Base-by-base conservation (phyloP, 2,113 vertebrate species). In the Neogale vison region DNA sequence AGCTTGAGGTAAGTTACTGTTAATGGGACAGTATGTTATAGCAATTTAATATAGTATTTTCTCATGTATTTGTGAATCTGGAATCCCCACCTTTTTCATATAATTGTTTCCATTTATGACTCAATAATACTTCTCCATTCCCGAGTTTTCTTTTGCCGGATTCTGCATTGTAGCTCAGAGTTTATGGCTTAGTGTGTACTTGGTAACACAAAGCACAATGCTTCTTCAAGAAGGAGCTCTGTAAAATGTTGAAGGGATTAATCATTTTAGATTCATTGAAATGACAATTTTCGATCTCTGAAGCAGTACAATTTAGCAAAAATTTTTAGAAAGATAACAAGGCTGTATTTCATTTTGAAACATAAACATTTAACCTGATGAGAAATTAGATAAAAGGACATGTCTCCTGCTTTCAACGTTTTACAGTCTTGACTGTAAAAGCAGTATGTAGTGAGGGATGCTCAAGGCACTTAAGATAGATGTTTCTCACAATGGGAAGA, bases 1-100 rank as follows among this genome's bases (percentile, higher is more conserved):
- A 99, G 55, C 99, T 99, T 23, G 99, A 99, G 99, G 99, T 99
- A 98, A 89, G 97, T 98, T 3, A 21, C 74, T 96, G 29, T 72
- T 82, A 26, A 13, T 84, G 36, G 39, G 29, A 36, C 47, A 52
- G 5, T 80, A 23, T 55, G 50, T 45, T 74, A 6, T 74, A 15
- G 13, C 47, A 9, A 76, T 63, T 89, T 61, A 89, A 17, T 23
- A 3, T 12, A 34, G 52, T 69, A 9, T 93, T 80, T 90, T 74
- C 47, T 45, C 18, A 12, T 61, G 83, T 77, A 23, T 72, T 76
- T 89, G 42, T 89, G 7, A 50, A 82, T 45, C 74, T 67, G 80
- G 82, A 86, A 50, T 87, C 31, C 47, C 42, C 5, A 7, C 26
- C 20, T 80, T 91, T 95, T 90, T 80, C n/a, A 47, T 61, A 26